phyloP scores from a whole-genome alignment of 2,797 vertebrate species.

The Brachyalestes nurse region DNA sequence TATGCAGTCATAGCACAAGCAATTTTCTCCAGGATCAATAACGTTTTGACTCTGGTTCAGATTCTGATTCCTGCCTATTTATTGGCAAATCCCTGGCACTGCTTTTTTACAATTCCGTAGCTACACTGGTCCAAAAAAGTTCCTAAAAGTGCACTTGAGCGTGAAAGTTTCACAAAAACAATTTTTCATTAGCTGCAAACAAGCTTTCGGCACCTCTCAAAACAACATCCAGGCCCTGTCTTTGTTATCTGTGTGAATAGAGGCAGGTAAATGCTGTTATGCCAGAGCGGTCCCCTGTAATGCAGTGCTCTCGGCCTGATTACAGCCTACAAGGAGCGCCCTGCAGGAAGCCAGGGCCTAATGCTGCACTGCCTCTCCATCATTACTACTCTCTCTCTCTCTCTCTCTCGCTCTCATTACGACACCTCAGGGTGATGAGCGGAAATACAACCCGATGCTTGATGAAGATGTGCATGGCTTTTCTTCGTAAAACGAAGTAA shows the following conservation, averaged over 20 bases:
- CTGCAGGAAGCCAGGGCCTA: neutral
- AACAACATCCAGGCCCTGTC: neutral
- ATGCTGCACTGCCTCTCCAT: neutral
- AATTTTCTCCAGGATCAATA: too few relatives aligned
- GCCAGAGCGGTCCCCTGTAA: neutral
- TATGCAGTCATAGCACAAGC: too few relatives aligned
- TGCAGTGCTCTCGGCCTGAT: neutral
- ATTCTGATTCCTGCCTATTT: too few relatives aligned
- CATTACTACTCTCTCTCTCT: neutral
- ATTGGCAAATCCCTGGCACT: neutral
- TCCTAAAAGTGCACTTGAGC: too few relatives aligned
- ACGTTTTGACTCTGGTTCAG: too few relatives aligned
- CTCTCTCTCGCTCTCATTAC: neutral
- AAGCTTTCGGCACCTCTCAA: neutral
- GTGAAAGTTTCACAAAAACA: neutral
- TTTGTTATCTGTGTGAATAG: neutral
- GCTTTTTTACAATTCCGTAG: neutral
- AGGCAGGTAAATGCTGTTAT: neutral
- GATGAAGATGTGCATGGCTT: constrained; percentile 29
- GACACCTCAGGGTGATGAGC: neutral
- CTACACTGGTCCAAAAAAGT: too few relatives aligned
- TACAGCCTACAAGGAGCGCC: neutral
- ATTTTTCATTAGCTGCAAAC: too few relatives aligned
- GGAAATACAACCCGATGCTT: constrained; percentile 20
- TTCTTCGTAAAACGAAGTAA: neutral